Percentiles rank a stretch among this genome's conserved stretches.
phyloP scores from a whole-genome alignment of 2,888 invertebrate species.

The Zaprionus obscuricornis region DNA sequence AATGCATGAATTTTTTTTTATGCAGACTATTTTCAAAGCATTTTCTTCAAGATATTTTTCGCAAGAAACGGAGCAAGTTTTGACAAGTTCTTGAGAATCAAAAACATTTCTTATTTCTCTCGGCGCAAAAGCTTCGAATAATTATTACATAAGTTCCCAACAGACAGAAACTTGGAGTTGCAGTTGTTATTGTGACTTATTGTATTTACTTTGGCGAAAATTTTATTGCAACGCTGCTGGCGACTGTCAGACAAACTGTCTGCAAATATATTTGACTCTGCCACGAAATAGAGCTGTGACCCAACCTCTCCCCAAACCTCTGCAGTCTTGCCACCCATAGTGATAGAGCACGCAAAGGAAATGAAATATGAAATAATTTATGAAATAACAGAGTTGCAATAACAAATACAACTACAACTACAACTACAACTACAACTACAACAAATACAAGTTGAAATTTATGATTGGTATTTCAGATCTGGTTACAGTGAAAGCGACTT shows the following conservation, averaged over 20 bases:
- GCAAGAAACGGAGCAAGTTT: too few species aligned
- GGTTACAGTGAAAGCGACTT: slow-evolving; percentile 16
- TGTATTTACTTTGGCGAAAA: slow-evolving; percentile 56
- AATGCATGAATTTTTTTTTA: too few species aligned
- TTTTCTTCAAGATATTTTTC: too few species aligned
- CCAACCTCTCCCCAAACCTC: too few species aligned
- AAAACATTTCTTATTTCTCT: slow-evolving; percentile 12
- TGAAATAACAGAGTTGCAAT: too few species aligned
- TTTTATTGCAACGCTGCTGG: slow-evolving; percentile 55
- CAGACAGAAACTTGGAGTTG: slow-evolving; percentile 39
- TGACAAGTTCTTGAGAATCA: too few species aligned
- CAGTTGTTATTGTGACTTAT: slow-evolving; percentile 51
- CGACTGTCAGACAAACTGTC: slow-evolving; percentile 20
- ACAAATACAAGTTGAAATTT: slow-evolving; percentile 31
- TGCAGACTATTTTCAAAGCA: too few species aligned
- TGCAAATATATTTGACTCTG: slow-evolving; percentile 4
- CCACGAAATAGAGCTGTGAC: slow-evolving; percentile 23
- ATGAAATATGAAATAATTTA: slow-evolving; percentile 75
- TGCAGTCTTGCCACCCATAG: too few species aligned
- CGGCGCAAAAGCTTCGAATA: too few species aligned
- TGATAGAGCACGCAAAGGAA: slow-evolving; percentile 57
- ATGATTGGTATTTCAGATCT: slow-evolving; percentile 23
- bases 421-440: slow-evolving; percentile 12
- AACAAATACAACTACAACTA: too few species aligned
- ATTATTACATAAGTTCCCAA: too few species aligned